Evolutionary conservation across 2,113 vertebrate species (phyloP).

Genomic region (Rynchops niger): DNA sequence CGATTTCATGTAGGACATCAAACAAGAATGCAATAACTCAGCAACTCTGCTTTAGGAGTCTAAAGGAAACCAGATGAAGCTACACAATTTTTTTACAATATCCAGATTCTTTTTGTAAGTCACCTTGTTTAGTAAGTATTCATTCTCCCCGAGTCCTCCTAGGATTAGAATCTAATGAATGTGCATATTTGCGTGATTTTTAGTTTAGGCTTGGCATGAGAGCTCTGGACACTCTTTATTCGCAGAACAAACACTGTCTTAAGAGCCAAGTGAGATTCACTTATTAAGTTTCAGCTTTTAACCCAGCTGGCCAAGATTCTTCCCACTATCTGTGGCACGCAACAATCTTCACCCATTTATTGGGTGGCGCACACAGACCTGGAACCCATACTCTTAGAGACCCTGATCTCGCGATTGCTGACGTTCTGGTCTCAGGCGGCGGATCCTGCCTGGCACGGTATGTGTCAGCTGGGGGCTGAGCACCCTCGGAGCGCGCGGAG

Average conservation of each 20-base stretch:
- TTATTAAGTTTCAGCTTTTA: neutral
- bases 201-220: neutral
- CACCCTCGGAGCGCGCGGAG: fast-evolving
- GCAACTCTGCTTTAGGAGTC: constrained; percentile 12
- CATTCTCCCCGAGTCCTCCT: neutral
- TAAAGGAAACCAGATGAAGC: constrained; percentile 65
- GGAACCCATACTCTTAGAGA: fast-evolving
- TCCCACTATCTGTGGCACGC: no score
- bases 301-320: neutral
- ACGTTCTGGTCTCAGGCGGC: neutral
- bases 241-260: neutral
- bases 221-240: neutral
- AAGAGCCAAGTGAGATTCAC: neutral
- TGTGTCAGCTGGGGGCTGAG: neutral
- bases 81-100: neutral
- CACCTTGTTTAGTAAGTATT: neutral
- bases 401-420: neutral
- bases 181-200: neutral
- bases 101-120: neutral
- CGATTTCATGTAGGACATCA: constrained; percentile 64
- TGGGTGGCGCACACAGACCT: neutral
- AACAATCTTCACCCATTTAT: neutral
- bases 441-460: neutral
- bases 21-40: constrained; percentile 66
- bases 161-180: neutral